Base-by-base conservation (phyloP, 2,888 invertebrate genomes). In the Trilocha varians region DNA sequence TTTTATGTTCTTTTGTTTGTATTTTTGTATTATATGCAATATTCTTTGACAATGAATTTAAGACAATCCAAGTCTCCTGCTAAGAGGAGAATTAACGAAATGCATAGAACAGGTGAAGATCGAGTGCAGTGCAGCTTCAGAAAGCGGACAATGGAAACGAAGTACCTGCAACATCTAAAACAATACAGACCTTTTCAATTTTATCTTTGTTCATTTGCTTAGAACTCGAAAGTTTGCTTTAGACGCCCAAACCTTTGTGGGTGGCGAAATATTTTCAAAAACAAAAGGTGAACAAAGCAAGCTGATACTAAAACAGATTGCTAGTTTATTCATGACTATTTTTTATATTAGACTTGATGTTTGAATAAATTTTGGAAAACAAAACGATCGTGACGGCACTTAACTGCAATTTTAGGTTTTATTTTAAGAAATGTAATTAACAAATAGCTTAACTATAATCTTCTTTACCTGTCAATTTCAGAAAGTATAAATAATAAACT, bases 311-410 rank as follows among this genome's bases (percentile, higher is more conserved):
- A 56, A 68, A 75, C 75, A 78, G 74, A 72, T 75, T 74, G 70
- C 72, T 77, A 74, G 70, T 65, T 57, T 52, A 25, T 25, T 25
- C 25, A 25, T 25, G 11, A 9, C 5, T 5, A 25, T 25, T n/a
- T 25, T 25, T 25, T 11, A 38, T 43, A 43, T 34, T 33, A 44
- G 38, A 41, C 51, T 54, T 42, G 40, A 43, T n/a, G n/a, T n/a
- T n/a, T n/a, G n/a, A n/a, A n/a, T n/a, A n/a, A n/a, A n/a, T n/a
- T n/a, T n/a, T n/a, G n/a, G n/a, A 44, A 44, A 44, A 39, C 42
- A 36, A 48, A 61, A 71, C 72, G 77, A 78, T 70, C 79, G 78
- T 78, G 51, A 74, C 75, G 78, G 78, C 74, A 76, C 70, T 48
- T 25, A 5, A 18, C 5, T 18, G 8, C 18, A 8, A 18, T 4